Evolutionary conservation across 2,797 vertebrate genomes (phyloP).

Genomic region (Centroberyx gerrardi): DNA sequence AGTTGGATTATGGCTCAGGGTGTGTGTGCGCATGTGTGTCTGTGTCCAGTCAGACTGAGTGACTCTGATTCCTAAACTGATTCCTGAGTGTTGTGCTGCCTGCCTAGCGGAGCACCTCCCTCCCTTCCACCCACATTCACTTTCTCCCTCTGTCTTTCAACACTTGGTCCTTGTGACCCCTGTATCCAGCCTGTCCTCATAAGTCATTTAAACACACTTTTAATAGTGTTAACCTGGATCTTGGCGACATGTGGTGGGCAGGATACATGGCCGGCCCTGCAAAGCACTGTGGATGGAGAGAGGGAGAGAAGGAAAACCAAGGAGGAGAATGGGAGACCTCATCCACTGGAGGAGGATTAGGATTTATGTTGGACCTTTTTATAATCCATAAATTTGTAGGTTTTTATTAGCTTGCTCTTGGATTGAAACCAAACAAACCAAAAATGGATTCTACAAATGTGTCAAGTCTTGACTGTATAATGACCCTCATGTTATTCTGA

Average conservation of each 20-base stretch:
- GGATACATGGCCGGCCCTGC: constrained; percentile 7
- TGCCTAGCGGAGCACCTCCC: constrained; percentile 12
- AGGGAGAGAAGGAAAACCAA: neutral
- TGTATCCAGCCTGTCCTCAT: constrained; percentile 70
- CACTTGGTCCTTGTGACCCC: constrained; percentile 60
- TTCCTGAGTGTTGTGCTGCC: constrained; percentile 34
- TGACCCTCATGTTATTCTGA: neutral
- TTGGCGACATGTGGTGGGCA: constrained; percentile 36
- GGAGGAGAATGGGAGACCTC: neutral
- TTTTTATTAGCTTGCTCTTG: neutral
- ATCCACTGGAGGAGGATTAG: neutral
- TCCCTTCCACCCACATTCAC: constrained; percentile 9
- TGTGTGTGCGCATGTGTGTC: constrained; percentile 6
- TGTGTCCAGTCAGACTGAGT: constrained; percentile 27
- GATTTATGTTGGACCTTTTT: neutral
- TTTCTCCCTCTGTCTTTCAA: constrained; percentile 46
- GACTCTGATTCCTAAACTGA: constrained; percentile 45
- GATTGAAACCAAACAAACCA: neutral
- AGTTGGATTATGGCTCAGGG: constrained; percentile 56
- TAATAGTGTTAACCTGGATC: constrained; percentile 74
- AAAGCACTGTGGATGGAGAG: constrained; percentile 13
- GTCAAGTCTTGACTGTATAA: neutral
- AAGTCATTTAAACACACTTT: constrained; percentile 82
- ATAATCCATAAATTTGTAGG: neutral
- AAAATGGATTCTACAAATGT: neutral